phyloP scores from a whole-genome alignment of 2,113 vertebrate species.

The Macrotis lagotis region DNA sequence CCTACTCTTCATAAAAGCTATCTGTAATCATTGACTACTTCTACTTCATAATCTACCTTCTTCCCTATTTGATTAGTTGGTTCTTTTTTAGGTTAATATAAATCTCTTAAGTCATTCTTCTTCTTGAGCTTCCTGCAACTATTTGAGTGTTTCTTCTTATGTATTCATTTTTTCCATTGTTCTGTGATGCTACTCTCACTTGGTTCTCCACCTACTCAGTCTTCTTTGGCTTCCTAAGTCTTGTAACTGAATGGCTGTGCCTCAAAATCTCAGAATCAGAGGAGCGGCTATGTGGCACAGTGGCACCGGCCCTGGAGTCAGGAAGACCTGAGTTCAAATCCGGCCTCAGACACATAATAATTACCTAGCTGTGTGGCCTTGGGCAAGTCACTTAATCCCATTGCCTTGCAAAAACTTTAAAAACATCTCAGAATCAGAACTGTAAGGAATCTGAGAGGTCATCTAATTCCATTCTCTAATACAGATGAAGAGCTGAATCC shows the following conservation, averaged over 20 bases:
- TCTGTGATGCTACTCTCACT: neutral
- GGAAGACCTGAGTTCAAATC: too few relatives aligned
- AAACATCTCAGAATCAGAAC: neutral
- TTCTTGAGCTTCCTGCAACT: neutral
- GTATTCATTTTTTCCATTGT: neutral
- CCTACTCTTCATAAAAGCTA: neutral
- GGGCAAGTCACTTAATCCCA: too few relatives aligned
- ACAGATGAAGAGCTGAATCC: neutral
- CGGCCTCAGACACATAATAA: too few relatives aligned
- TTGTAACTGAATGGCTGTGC: neutral
- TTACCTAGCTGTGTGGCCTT: too few relatives aligned
- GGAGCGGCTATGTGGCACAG: too few relatives aligned
- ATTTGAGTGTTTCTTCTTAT: neutral
- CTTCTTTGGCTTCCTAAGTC: neutral
- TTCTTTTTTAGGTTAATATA: neutral
- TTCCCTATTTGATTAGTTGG: neutral
- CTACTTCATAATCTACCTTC: neutral
- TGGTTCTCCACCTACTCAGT: fast-evolving
- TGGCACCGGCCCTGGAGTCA: too few relatives aligned
- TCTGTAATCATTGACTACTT: neutral
- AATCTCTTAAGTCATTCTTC: neutral
- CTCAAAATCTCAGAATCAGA: neutral
- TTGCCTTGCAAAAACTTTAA: too few relatives aligned
- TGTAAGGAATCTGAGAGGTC: neutral
- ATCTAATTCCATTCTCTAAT: conserved; percentile 9